Percentiles rank a stretch among this genome's conserved stretches.
These are phyloP conservation scores for Syngnathus rostellatus DNA, from an alignment of 2,797 vertebrate species.

Conservation along the genomic window DNA sequence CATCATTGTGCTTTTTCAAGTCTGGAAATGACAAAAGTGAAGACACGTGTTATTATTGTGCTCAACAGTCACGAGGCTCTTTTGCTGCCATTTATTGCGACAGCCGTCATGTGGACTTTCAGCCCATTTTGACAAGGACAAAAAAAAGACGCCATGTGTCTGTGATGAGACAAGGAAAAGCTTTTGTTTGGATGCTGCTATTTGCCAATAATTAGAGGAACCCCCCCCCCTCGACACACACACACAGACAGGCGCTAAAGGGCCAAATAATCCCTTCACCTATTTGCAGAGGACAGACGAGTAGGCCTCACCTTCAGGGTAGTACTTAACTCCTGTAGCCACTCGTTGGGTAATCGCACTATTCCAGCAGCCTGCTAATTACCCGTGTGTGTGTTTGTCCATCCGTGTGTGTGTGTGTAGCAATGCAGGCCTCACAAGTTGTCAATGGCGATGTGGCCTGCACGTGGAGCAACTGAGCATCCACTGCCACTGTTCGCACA, in stretches of 20 bases:
- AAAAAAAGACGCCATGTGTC: too few species aligned
- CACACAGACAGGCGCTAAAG: slow-evolving; percentile 17
- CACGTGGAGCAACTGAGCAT: slow-evolving; percentile 4
- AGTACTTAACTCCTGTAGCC: slow-evolving; percentile 63
- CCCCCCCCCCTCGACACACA: slow-evolving; percentile 34
- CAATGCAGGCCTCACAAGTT: slow-evolving; percentile 54
- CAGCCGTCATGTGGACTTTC: too few species aligned
- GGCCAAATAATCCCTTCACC: slow-evolving; percentile 59
- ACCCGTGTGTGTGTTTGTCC: slow-evolving; percentile 13
- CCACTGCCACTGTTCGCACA: background rate
- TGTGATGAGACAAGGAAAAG: too few species aligned
- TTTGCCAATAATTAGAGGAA: slow-evolving; percentile 54
- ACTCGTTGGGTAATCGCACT: slow-evolving; percentile 65
- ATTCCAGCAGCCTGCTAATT: slow-evolving; percentile 43
- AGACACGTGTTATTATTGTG: too few species aligned
- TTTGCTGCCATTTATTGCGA: too few species aligned
- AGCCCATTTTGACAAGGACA: too few species aligned
- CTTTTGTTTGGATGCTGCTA: background rate
- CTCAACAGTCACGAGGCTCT: too few species aligned
- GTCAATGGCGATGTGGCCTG: slow-evolving; percentile 27
- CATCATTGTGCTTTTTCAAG: too few species aligned
- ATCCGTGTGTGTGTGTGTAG: slow-evolving; percentile 39
- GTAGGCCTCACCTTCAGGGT: slow-evolving; percentile 61
- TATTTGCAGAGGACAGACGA: slow-evolving; percentile 64
- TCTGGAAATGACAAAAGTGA: too few species aligned